Evolutionary conservation across 2,797 vertebrate species (phyloP).

Genomic region (Limnodromus scolopaceus): DNA sequence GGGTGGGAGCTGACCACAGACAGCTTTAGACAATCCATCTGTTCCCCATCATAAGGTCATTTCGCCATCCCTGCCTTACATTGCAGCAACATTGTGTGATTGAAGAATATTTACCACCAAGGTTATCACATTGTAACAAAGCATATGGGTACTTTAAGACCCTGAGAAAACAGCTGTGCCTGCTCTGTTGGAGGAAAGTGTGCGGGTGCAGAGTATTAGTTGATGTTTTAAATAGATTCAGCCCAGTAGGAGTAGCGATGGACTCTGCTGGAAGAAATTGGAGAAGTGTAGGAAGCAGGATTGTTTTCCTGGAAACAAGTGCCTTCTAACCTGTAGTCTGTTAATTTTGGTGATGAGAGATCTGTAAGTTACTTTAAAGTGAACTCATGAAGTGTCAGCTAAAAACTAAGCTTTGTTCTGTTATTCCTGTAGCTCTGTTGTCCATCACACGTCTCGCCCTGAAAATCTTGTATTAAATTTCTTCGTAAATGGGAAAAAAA

Average conservation of each 20-base stretch:
- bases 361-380: background rate
- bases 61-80: background rate
- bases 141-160: background rate
- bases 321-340: background rate
- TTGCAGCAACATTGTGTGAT: background rate
- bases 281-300: background rate
- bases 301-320: background rate
- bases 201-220: background rate
- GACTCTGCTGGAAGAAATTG: background rate
- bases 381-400: rapidly evolving
- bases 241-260: background rate
- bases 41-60: background rate
- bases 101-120: background rate
- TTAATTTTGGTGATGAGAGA: background rate
- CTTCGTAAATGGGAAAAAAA: background rate
- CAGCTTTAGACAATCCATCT: background rate
- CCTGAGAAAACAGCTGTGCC: background rate
- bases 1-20: background rate
- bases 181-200: background rate
- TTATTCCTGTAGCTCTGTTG: background rate
- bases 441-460: rapidly evolving
- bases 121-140: background rate
- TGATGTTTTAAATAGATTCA: background rate
- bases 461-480: background rate
- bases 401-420: background rate